phyloP scores from a whole-genome alignment of 2,113 vertebrate genomes.

The Falco punctatus region DNA sequence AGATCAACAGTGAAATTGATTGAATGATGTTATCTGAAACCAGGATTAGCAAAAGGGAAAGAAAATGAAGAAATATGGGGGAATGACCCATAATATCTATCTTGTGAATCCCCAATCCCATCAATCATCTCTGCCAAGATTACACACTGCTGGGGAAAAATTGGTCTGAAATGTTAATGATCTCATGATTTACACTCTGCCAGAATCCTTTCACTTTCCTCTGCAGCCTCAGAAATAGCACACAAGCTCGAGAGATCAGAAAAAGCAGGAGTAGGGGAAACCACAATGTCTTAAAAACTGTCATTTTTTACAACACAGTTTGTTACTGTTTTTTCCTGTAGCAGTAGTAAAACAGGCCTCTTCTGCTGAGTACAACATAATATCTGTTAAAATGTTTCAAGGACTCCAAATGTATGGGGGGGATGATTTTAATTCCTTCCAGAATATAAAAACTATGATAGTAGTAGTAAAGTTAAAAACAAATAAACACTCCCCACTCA shows the following conservation, averaged over 20 bases:
- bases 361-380: not conserved
- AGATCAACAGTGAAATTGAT: conserved; percentile 38
- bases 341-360: not conserved
- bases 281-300: not conserved
- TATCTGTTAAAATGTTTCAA: not conserved
- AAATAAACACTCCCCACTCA: not conserved
- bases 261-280: not conserved
- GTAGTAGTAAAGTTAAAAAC: not conserved
- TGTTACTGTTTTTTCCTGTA: not conserved
- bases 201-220: conserved; percentile 7
- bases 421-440: not conserved
- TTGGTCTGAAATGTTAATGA: conserved; percentile 57
- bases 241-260: not conserved
- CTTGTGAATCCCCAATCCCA: not conserved
- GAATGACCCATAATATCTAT: conserved; percentile 22
- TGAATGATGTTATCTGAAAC: conserved; percentile 15
- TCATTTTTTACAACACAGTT: not conserved
- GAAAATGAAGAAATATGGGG: conserved; percentile 38
- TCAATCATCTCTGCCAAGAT: conserved; percentile 42
- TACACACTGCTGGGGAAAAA: conserved; percentile 23
- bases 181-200: conserved; percentile 52
- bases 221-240: conserved; percentile 12
- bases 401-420: not conserved
- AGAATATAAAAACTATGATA: not conserved
- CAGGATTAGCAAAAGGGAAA: conserved; percentile 33